These are phyloP conservation scores for Chrysolina oricalcia DNA, from an alignment of 2,888 invertebrate genomes.

Conservation along the genomic window DNA sequence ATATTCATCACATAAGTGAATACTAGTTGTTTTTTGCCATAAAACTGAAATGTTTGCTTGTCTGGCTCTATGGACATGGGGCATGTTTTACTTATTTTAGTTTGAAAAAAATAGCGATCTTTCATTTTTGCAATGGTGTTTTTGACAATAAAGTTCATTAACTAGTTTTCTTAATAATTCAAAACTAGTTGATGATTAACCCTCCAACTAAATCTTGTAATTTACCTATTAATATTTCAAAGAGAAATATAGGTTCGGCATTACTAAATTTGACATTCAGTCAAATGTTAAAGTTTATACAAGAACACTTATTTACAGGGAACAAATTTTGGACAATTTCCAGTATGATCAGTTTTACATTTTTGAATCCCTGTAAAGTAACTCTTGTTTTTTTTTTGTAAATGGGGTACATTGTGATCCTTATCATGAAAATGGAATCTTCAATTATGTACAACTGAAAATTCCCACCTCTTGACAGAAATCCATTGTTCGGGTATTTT, in stretches of 20 bases:
- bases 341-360: background rate
- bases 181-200: background rate
- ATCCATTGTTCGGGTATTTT: background rate
- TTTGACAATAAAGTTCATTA: slow-evolving; percentile 7
- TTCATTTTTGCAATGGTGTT: background rate
- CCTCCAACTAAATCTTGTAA: background rate
- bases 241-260: background rate
- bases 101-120: background rate
- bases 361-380: background rate
- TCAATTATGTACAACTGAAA: background rate
- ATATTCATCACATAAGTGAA: too few relatives aligned
- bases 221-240: background rate
- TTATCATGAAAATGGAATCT: background rate
- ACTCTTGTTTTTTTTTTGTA: too few relatives aligned
- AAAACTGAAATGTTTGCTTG: background rate
- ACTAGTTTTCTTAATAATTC: background rate
- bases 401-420: too few relatives aligned
- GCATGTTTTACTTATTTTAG: background rate
- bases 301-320: background rate
- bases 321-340: background rate
- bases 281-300: background rate
- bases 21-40: background rate
- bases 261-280: background rate
- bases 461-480: background rate
- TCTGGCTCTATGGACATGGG: background rate